Percentiles rank a stretch among this genome's conserved stretches.
phyloP scores from a whole-genome alignment of 2,888 invertebrate genomes.

The Aplocera efformata region DNA sequence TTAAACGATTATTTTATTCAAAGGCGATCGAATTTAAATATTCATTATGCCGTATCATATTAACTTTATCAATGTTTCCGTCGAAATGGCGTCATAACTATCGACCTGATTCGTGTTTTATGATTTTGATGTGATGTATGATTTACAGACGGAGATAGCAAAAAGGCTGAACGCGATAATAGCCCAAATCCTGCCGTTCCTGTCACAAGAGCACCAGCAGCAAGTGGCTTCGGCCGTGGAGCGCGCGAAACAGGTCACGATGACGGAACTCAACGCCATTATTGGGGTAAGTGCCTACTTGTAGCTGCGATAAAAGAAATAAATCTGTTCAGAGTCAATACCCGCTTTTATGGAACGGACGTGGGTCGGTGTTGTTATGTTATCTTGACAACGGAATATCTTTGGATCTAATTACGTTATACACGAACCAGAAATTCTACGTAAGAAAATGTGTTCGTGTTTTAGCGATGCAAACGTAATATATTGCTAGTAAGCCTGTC shows the following conservation, averaged over 20 bases:
- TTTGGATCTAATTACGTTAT: slow-evolving; percentile 25
- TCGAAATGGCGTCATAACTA: slow-evolving; percentile 16
- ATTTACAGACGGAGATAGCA: slow-evolving; percentile 95
- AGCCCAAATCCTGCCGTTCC: slow-evolving; percentile 95
- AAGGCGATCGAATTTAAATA: slow-evolving; percentile 47
- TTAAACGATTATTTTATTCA: slow-evolving; percentile 58
- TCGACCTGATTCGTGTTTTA: slow-evolving; percentile 29
- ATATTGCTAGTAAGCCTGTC: slow-evolving; percentile 46
- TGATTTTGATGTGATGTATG: slow-evolving; percentile 30
- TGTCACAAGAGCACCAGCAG: slow-evolving; percentile 95
- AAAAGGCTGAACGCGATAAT: slow-evolving; percentile 96
- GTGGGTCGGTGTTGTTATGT: slow-evolving; percentile 26
- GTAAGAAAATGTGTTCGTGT: slow-evolving; percentile 46
- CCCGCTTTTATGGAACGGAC: slow-evolving; percentile 29
- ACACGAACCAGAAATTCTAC: slow-evolving; percentile 27
- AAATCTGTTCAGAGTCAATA: slow-evolving; percentile 29
- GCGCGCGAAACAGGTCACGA: slow-evolving; percentile 96
- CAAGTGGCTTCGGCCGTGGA: slow-evolving; percentile 96
- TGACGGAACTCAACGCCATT: slow-evolving; percentile 96
- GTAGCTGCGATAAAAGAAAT: slow-evolving; percentile 27
- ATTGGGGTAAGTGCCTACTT: slow-evolving; percentile 88
- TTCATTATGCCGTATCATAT: slow-evolving; percentile 35
- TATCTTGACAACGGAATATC: slow-evolving; percentile 27
- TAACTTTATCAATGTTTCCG: slow-evolving; percentile 37
- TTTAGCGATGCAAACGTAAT: slow-evolving; percentile 54